Percentiles rank a stretch among this genome's conserved stretches.
These are phyloP conservation scores for Artemia sinica DNA, from an alignment of 2,888 invertebrate species.

Conservation along the genomic window DNA sequence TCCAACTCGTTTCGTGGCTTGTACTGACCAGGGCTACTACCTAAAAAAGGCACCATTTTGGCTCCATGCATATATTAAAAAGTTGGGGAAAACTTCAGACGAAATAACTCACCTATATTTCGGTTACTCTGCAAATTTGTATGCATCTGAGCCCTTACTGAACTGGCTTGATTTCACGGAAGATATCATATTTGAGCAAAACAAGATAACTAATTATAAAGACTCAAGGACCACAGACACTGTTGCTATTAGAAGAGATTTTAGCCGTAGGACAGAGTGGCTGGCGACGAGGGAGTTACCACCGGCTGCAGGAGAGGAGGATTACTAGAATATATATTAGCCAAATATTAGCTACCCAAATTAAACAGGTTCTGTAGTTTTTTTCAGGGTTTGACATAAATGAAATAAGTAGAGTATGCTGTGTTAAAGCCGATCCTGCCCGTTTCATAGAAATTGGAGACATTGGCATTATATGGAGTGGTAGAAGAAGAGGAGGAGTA, in stretches of 20 bases:
- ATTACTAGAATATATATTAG: neutral
- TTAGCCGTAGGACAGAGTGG: neutral
- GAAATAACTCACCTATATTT: neutral
- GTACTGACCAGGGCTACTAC: neutral
- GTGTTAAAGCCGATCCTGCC: no score
- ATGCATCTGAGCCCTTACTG: neutral
- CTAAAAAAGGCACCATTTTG: neutral
- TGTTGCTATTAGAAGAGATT: neutral
- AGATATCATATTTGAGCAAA: neutral
- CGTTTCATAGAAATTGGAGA: no score
- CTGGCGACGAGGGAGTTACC: neutral
- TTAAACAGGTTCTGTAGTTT: neutral
- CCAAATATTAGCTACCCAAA: neutral
- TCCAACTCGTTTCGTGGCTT: neutral
- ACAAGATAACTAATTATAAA: neutral
- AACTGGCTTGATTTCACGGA: conserved; percentile 6
- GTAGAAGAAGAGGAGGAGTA: no score
- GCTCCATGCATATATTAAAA: neutral
- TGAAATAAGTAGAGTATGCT: no score
- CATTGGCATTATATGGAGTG: no score
- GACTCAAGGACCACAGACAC: neutral
- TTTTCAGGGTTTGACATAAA: neutral
- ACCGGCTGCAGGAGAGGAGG: neutral
- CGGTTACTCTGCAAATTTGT: neutral
- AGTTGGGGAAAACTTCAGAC: neutral